Evolutionary conservation across 2,797 vertebrate genomes (phyloP).

Genomic region (Chromobotia macracanthus): DNA sequence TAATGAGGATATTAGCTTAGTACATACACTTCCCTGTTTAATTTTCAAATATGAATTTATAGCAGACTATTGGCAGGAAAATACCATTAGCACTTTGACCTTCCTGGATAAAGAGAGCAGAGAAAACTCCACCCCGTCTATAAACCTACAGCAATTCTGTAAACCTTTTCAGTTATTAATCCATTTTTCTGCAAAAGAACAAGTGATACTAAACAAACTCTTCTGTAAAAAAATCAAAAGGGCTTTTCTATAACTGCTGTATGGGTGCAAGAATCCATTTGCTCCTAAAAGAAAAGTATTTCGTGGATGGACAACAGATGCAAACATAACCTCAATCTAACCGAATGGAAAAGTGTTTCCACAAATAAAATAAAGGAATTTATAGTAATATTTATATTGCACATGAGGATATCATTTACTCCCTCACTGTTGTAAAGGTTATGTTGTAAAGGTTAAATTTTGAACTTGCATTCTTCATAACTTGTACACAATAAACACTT

Average conservation of each 20-base stretch:
- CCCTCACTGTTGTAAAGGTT: too few relatives aligned
- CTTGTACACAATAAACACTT: constrained; percentile 17
- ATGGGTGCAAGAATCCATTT: neutral
- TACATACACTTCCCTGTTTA: constrained; percentile 18
- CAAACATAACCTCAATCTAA: neutral
- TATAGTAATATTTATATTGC: neutral
- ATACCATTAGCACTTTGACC: constrained; percentile 74
- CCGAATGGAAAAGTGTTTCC: neutral
- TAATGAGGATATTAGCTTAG: constrained; percentile 35
- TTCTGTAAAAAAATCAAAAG: too few relatives aligned
- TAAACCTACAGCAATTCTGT: constrained; percentile 36
- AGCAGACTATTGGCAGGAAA: constrained; percentile 74
- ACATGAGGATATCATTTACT: neutral
- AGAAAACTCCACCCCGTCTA: constrained; percentile 46
- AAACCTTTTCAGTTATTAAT: constrained; percentile 3
- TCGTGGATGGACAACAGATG: neutral
- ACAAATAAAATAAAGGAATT: neutral
- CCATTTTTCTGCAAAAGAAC: constrained; percentile 22
- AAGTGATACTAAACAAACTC: constrained; percentile 21
- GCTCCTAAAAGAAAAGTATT: neutral
- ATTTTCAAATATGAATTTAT: constrained; percentile 67
- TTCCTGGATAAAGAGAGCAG: constrained; percentile 61
- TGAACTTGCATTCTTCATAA: neutral
- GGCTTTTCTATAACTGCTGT: neutral
- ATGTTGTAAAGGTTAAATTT: neutral